A percentile compares a stretch with the other conserved stretches of the same genome.
Evolutionary conservation across 2,113 vertebrate species (phyloP).

Genomic region (Probosciger aterrimus): DNA sequence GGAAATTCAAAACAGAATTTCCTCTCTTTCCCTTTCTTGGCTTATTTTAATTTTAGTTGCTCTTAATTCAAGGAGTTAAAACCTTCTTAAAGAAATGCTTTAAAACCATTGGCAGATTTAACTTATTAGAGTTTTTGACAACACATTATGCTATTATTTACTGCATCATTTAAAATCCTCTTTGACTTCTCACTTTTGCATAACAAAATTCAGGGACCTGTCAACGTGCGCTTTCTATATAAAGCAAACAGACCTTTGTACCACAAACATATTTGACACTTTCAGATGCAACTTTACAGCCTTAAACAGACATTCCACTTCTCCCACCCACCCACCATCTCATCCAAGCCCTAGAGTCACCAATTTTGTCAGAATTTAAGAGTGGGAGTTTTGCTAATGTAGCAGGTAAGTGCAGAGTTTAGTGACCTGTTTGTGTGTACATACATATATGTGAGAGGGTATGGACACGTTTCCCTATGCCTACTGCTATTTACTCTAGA

Average conservation of each 20-base stretch:
- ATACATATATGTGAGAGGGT: not conserved
- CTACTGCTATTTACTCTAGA: not conserved
- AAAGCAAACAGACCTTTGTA: constrained; percentile 2
- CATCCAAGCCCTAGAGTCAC: constrained; percentile 1
- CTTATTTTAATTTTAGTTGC: not conserved
- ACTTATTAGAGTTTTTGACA: not conserved
- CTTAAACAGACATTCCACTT: constrained; percentile 8
- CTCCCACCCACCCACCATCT: not conserved
- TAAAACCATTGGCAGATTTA: not conserved
- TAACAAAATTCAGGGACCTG: not conserved
- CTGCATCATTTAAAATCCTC: not conserved
- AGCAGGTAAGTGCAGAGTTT: not conserved
- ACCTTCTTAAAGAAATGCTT: not conserved
- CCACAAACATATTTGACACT: constrained; percentile 26
- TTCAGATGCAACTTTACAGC: constrained; percentile 5
- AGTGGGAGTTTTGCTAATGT: not conserved
- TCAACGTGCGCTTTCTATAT: constrained; percentile 16
- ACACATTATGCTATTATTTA: not conserved
- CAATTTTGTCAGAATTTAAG: not conserved
- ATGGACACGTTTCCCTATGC: not conserved
- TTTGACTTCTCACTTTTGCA: constrained; percentile 17
- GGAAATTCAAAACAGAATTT: not conserved
- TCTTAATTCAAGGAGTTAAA: not conserved
- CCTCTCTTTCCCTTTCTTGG: not conserved
- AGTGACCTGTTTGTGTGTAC: not conserved